Evolutionary conservation across 2,888 invertebrate species (phyloP).

Genomic region (Ypsolopha scabrella): DNA sequence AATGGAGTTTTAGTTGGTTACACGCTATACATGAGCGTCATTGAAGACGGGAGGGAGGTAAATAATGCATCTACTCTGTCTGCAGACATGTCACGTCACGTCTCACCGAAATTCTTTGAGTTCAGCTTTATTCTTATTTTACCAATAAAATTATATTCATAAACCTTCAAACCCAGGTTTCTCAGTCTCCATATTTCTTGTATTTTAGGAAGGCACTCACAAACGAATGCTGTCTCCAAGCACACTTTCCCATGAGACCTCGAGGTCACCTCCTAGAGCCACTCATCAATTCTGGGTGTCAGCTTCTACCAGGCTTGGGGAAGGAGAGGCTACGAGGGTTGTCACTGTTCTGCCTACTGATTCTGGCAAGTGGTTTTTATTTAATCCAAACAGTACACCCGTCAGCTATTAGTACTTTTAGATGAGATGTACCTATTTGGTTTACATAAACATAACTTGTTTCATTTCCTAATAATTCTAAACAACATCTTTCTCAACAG

Average conservation of each 20-base stretch:
- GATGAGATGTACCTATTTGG: neutral
- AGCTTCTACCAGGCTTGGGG: constrained; percentile 86
- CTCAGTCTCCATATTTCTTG: neutral
- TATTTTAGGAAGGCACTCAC: constrained; percentile 76
- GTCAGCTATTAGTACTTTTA: neutral
- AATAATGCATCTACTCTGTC: constrained; percentile 11
- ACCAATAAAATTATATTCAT: too few relatives aligned
- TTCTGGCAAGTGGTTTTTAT: constrained; percentile 50
- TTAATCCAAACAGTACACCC: too few relatives aligned
- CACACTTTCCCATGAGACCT: constrained; percentile 78
- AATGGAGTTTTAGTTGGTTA: constrained; percentile 89
- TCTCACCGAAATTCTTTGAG: constrained; percentile 10
- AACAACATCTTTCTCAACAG: neutral
- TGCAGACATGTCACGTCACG: constrained; percentile 15
- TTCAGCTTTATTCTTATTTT: neutral
- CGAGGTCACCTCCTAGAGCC: constrained; percentile 76
- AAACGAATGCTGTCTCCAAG: constrained; percentile 78
- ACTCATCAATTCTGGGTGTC: constrained; percentile 80
- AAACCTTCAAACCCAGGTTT: neutral
- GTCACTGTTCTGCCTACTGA: constrained; percentile 81
- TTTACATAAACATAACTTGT: neutral
- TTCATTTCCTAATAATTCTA: neutral
- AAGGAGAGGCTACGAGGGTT: constrained; percentile 84
- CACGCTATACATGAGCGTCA: constrained; percentile 84
- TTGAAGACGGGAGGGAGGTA: constrained; percentile 81